phyloP scores from a whole-genome alignment of 2,888 invertebrate species.

The Eristalis intricaria region DNA sequence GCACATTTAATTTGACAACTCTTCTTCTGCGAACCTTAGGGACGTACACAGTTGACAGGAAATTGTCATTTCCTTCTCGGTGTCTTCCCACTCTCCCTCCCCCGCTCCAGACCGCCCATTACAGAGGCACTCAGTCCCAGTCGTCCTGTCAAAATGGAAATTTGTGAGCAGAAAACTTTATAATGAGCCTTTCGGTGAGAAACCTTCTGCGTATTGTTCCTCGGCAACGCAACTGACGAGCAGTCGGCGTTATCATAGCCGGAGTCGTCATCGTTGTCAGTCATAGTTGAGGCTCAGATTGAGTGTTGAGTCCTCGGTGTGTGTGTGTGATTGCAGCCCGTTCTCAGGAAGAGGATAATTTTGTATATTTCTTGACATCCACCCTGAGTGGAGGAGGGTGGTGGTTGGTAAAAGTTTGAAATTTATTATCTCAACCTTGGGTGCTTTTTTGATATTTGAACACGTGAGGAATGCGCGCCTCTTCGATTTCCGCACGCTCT shows the following conservation, averaged over 20 bases:
- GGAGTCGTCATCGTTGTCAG: constrained; percentile 2
- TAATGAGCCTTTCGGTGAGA: constrained; percentile 37
- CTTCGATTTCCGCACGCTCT: constrained; percentile 16
- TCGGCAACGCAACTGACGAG: neutral
- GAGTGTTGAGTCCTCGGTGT: neutral
- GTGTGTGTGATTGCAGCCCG: constrained; percentile 10
- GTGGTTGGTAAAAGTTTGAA: constrained; percentile 1
- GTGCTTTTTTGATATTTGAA: constrained; percentile 24
- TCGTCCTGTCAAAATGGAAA: constrained; percentile 33
- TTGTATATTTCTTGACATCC: neutral
- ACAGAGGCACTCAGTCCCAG: neutral
- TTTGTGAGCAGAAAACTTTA: constrained; percentile 39
- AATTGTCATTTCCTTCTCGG: constrained; percentile 34
- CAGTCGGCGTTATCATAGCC: neutral
- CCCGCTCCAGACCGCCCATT: neutral
- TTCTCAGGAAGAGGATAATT: constrained; percentile 34
- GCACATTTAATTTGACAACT: constrained; percentile 25
- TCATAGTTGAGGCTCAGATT: neutral
- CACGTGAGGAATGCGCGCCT: constrained; percentile 13
- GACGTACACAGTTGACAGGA: constrained; percentile 7
- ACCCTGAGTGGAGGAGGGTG: neutral
- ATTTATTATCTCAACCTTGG: constrained; percentile 33
- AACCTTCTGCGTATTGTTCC: constrained; percentile 37
- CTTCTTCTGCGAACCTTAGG: neutral
- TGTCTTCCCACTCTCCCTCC: neutral